These are phyloP conservation scores for Crocodylus rhombifer DNA, from an alignment of 2,797 vertebrate genomes.

Conservation along the genomic window DNA sequence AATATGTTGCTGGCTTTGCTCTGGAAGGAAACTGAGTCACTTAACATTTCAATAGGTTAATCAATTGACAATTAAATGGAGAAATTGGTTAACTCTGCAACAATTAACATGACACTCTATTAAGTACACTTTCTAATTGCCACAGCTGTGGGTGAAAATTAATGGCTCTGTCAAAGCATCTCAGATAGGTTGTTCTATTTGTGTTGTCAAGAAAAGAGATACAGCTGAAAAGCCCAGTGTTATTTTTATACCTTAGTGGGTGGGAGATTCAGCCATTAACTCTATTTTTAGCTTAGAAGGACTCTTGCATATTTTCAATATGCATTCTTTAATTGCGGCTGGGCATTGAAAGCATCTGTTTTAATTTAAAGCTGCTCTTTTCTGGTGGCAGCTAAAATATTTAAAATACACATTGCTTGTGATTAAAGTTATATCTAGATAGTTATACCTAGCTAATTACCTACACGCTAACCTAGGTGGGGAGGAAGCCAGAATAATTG, in stretches of 20 bases:
- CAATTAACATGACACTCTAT: slow-evolving; percentile 90
- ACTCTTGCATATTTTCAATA: not conserved
- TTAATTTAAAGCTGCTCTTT: not conserved
- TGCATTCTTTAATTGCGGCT: not conserved
- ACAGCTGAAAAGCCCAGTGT: slow-evolving; percentile 59
- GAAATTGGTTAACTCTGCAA: slow-evolving; percentile 89
- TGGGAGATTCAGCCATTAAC: slow-evolving; percentile 38
- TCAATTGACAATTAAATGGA: slow-evolving; percentile 90
- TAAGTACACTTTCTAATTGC: slow-evolving; percentile 89
- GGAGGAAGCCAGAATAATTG: not conserved
- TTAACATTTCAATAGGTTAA: slow-evolving; percentile 92
- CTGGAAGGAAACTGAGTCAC: slow-evolving; percentile 89
- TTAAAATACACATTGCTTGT: rapidly evolving
- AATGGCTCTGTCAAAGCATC: slow-evolving; percentile 72
- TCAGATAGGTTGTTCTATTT: slow-evolving; percentile 48
- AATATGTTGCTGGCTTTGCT: slow-evolving; percentile 83
- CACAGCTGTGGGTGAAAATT: slow-evolving; percentile 84
- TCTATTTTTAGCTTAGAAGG: slow-evolving; percentile 35
- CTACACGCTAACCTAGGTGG: not conserved
- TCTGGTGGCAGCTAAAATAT: not conserved
- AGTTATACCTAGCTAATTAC: not conserved
- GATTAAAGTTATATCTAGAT: not conserved
- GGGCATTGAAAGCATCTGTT: slow-evolving; percentile 34
- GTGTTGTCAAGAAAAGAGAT: slow-evolving; percentile 57
- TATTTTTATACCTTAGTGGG: slow-evolving; percentile 52